A percentile compares a stretch with the other conserved stretches of the same genome.
phyloP scores from a whole-genome alignment of 2,888 invertebrate species.

The Julus scanicus region DNA sequence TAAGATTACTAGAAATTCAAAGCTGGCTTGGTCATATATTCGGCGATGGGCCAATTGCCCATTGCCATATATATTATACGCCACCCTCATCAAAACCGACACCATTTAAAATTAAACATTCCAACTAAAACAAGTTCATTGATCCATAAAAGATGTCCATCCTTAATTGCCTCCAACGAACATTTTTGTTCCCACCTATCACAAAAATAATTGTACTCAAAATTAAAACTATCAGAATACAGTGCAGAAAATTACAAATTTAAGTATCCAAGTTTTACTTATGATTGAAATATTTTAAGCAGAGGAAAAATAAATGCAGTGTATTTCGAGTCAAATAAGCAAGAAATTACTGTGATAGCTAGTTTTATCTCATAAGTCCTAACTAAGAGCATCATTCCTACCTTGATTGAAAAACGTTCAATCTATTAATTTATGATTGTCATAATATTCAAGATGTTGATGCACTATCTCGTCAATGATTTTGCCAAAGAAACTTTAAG shows the following conservation, averaged over 20 bases:
- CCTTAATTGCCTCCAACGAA: too few species aligned
- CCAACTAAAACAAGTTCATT: too few species aligned
- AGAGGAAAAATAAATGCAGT: neutral
- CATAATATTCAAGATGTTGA: conserved; percentile 14
- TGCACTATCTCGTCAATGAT: neutral
- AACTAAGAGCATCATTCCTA: neutral
- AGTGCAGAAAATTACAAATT: neutral
- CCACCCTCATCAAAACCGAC: neutral
- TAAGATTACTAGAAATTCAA: neutral
- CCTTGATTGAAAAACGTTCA: conserved; percentile 7
- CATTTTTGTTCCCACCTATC: neutral
- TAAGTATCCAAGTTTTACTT: neutral
- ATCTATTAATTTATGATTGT: neutral
- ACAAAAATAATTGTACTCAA: neutral
- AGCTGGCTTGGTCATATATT: too few species aligned
- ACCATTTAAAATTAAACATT: neutral
- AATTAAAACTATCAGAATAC: neutral
- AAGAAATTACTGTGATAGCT: conserved; percentile 30
- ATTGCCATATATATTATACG: too few species aligned
- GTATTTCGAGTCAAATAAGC: neutral
- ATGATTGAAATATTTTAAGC: neutral
- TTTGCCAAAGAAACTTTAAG: neutral
- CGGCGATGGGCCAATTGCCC: too few species aligned
- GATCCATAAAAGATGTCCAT: too few species aligned
- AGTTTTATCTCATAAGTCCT: neutral